Percentiles rank a stretch among this genome's conserved stretches.
These are phyloP conservation scores for Strix occidentalis DNA, from an alignment of 2,797 vertebrate species.

Conservation along the genomic window DNA sequence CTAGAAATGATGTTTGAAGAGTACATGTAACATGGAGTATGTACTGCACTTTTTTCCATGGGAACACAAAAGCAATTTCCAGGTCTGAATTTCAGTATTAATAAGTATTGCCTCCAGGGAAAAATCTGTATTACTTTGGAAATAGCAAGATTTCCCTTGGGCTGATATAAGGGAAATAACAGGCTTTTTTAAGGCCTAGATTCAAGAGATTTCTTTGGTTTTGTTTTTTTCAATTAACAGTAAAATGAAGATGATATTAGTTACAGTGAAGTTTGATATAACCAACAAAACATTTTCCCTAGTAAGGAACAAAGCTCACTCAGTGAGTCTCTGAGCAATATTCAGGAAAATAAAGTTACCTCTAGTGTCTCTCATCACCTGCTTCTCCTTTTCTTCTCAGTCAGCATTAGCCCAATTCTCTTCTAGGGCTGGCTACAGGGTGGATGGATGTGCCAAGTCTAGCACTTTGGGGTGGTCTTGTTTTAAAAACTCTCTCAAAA, in stretches of 20 bases:
- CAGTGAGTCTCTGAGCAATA: not conserved
- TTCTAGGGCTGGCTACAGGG: not conserved
- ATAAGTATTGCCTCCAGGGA: not conserved
- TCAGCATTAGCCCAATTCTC: not conserved
- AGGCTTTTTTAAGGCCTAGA: not conserved
- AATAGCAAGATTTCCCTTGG: not conserved
- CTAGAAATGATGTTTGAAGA: not conserved
- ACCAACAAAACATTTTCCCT: not conserved
- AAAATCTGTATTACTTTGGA: not conserved
- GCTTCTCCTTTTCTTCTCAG: not conserved
- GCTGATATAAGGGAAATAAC: not conserved
- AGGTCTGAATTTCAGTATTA: not conserved
- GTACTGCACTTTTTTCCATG: not conserved
- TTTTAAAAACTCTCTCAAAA: not conserved
- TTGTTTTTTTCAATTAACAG: not conserved
- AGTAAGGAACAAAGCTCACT: not conserved
- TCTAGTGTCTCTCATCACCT: not conserved
- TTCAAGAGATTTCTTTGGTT: not conserved
- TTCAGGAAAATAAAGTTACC: not conserved
- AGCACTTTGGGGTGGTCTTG: not conserved
- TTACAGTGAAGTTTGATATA: not conserved
- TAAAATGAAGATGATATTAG: not conserved
- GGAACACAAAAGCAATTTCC: not conserved
- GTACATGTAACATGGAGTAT: not conserved
- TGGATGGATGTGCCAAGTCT: not conserved